These are phyloP conservation scores for Atta colombica DNA, from an alignment of 1,140 invertebrate genomes.

Conservation along the genomic window DNA sequence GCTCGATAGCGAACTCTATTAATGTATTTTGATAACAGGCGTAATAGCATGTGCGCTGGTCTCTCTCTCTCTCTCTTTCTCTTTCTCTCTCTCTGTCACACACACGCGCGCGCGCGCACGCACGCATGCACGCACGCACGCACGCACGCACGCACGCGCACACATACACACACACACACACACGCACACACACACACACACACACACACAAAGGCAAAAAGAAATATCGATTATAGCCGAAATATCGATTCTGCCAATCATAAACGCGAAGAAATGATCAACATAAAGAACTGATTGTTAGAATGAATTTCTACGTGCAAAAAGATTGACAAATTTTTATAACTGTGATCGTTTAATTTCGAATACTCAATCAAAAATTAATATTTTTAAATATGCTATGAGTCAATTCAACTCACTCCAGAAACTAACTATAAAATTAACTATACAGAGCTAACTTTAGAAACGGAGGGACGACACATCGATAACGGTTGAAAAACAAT, in stretches of 20 bases:
- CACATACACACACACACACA: too few relatives aligned
- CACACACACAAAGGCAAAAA: background rate
- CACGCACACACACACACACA: too few relatives aligned
- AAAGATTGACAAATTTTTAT: background rate
- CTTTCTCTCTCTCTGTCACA: background rate
- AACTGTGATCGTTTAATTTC: background rate
- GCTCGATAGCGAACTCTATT: conserved; percentile 51
- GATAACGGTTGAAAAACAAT: conserved; percentile 44
- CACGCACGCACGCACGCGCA: too few relatives aligned
- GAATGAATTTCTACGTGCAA: background rate
- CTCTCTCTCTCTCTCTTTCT: conserved; percentile 14
- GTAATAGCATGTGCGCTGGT: conserved; percentile 49
- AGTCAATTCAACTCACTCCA: background rate
- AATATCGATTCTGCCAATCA: background rate
- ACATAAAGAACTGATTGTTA: background rate
- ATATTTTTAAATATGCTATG: background rate
- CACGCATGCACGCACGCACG: too few relatives aligned
- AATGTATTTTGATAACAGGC: conserved; percentile 62
- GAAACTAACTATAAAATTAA: background rate
- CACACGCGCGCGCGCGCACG: too few relatives aligned
- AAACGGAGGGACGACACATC: background rate
- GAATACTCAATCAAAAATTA: background rate
- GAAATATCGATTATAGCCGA: conserved; percentile 21
- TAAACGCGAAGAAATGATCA: conserved; percentile 19
- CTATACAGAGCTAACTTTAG: background rate